Evolutionary conservation across 2,888 invertebrate genomes (phyloP), one percentile per base, ranked within the genome.

Genomic region (Plebejus melissa): DNA sequence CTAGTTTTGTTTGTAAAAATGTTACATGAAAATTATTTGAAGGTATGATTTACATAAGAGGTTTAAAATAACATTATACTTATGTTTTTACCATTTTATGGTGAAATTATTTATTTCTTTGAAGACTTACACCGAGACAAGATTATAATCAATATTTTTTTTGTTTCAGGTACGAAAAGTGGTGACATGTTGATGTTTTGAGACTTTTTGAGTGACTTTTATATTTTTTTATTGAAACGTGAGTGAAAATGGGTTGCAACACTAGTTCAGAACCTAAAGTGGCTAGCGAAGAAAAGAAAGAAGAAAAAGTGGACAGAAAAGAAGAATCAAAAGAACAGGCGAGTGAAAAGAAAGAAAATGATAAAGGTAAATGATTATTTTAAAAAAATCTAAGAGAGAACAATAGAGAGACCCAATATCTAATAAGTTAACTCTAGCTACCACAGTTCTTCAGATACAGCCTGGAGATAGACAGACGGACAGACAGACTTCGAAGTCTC

Each of bases 251-350:
- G 83, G 83, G 83, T 76, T 83, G 83, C 78, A 83, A 83, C 38
- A 83, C 83, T 1, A 83, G 83, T 78, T 83, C 83, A 57, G 83
- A 83, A 36, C 81, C 82, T n/a, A 83, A 83, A 78, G 76, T 79
- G 41, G 78, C 79, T 13, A 80, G 80, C 54, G 83, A 83, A 50
- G 81, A 81, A 76, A 81, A 81, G 41, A 79, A 81, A 69, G 82
- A 83, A 69, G 82, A 82, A 41, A 81, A 83, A 60, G 79, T 78
- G 5, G 83, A 83, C 60, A 78, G 50, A 13, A 46, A 41, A 41
- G 46, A 71, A 6, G 71, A 46, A 13, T 32, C 22, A 32, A 65
- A 65, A 32, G 65, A 65, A 36, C 46, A 11, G 28, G 41, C 13
- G 16, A 41, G 41, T 36, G 65, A 65, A 36, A 65, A 65, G 65